Conservation (phyloP, 2,888 invertebrate species). For the Sinopyrophorus schimmeli region DNA sequence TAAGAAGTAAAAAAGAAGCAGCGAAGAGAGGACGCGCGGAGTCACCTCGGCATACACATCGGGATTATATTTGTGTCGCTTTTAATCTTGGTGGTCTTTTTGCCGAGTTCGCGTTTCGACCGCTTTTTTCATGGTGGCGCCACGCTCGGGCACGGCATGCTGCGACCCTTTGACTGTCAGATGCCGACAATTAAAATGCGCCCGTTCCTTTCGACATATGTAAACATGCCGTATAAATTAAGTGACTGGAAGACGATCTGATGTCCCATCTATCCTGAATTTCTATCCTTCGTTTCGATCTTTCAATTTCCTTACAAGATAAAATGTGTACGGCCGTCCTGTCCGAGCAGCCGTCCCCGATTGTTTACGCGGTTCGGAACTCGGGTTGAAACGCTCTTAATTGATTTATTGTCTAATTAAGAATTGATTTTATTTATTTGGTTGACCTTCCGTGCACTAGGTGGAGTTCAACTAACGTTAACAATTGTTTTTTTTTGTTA, state of each 20-base stretch:
- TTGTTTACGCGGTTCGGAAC: too few relatives aligned
- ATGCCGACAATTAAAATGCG: conserved; percentile 53
- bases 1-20: conserved; percentile 2
- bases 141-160: conserved; percentile 49
- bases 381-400: too few relatives aligned
- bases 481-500: too few relatives aligned
- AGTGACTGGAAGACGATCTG: conserved; percentile 37
- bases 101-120: conserved; percentile 42
- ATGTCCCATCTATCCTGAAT: conserved; percentile 31
- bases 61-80: conserved; percentile 22
- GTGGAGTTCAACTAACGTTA: too few relatives aligned
- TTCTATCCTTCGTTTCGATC: conserved; percentile 31
- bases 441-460: too few relatives aligned
- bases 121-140: conserved; percentile 50
- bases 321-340: too few relatives aligned
- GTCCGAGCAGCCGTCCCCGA: too few relatives aligned
- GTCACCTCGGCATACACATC: conserved; percentile 18
- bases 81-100: conserved; percentile 29
- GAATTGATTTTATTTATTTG: too few relatives aligned
- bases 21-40: conserved; percentile 4
- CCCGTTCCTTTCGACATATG: conserved; percentile 51
- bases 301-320: conserved; percentile 27
- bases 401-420: too few relatives aligned
- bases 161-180: conserved; percentile 43
- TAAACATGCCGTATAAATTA: conserved; percentile 54